A percentile compares a stretch with the other conserved stretches of the same genome.
Evolutionary conservation across 2,113 vertebrate genomes (phyloP).

Genomic region (Acanthochromis polyacanthus): DNA sequence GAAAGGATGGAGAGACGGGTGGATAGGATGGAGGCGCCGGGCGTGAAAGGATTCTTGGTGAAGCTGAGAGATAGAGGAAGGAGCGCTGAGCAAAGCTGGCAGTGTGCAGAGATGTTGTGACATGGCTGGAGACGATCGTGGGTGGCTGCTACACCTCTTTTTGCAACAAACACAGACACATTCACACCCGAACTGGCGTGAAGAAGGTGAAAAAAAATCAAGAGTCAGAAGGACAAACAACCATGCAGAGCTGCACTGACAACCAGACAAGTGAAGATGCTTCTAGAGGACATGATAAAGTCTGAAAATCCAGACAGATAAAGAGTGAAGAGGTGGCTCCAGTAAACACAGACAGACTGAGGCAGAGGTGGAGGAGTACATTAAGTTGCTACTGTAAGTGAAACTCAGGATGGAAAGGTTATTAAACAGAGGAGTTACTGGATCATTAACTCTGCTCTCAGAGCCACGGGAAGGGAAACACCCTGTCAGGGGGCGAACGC

Average conservation of each 20-base stretch:
- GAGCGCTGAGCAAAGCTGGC: neutral
- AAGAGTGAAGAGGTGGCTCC: conserved; percentile 43
- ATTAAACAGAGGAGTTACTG: conserved; percentile 52
- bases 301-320: conserved; percentile 38
- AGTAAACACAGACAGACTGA: conserved; percentile 50
- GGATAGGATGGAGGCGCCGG: neutral
- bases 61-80: neutral
- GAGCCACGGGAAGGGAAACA: conserved; percentile 32
- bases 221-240: conserved; percentile 3
- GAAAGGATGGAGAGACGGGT: neutral
- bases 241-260: neutral
- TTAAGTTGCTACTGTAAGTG: conserved; percentile 41
- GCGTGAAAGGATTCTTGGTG: neutral
- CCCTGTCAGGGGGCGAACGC: conserved; percentile 19
- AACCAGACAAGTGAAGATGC: conserved; percentile 4
- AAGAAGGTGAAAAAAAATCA: neutral
- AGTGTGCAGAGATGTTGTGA: conserved; percentile 35
- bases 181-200: neutral
- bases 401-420: conserved; percentile 47
- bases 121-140: conserved; percentile 34
- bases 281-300: conserved; percentile 24
- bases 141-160: conserved; percentile 20
- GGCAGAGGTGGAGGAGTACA: conserved; percentile 21
- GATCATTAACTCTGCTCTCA: conserved; percentile 54
- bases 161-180: conserved; percentile 24